Base-by-base conservation (phyloP, 2,888 invertebrate species). In the Quadroppia sp. region DNA sequence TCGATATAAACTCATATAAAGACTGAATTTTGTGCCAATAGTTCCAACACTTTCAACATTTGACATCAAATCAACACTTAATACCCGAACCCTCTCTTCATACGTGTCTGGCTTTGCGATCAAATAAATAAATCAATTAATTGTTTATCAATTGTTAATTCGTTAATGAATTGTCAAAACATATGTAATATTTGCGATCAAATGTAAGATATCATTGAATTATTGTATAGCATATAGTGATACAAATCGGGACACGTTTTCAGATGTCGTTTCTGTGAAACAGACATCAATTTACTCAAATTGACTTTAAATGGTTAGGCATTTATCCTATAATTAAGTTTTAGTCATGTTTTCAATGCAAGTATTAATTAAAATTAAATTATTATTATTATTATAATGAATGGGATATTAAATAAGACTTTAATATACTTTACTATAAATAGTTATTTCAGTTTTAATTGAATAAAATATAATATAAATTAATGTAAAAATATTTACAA, bases 121-220 rank as follows among this genome's bases (percentile, higher is more conserved):
- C 50, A 50, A 50, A 50, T 50, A 50, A 50, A 9, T n/a, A n/a
- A 53, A 53, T 25, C 53, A 20, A 23, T 53, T 53, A 6, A 32
- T 28, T 59, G 20, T 53, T 53, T 53, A 53, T 53, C 25, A 11
- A 30, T 61, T 61, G 61, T 61, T 61, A 36, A 61, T 15, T 53
- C 20, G 17, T 15, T 30, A 32, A 36, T 32, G 36, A 25, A 61
- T 30, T n/a, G 28, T 61, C 4, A 61, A 36, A 32, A 3, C 32
- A 30, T 61, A 30, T 36, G 17, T 61, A 36, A n/a, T 61, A n/a
- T 23, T 61, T 61, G 3, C 32, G 30, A 61, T 7, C 36, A 61
- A 61, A 32, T 61, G 61, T 61, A 61, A 45, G 15, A 15, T 36
- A 45, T 15, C 45, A 45, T 53, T 23, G 23, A 28, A 25, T n/a